Base-by-base conservation (phyloP, 2,888 invertebrate species). In the Polyommatus iphigenia region DNA sequence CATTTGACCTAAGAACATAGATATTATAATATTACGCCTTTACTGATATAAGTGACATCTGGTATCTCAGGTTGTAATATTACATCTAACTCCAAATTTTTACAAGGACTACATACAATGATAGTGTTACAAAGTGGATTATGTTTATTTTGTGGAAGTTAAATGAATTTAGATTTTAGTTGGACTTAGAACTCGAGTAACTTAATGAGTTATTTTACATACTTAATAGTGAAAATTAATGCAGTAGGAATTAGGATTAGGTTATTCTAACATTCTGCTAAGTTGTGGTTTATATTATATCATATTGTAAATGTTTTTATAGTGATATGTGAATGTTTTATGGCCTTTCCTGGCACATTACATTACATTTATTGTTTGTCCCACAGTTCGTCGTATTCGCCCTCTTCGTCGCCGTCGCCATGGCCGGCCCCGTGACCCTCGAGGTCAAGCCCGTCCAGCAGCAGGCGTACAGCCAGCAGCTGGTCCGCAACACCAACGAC, bases 321-420 rank as follows among this genome's bases (percentile, higher is more conserved):
- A 2, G n/a, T n/a, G n/a, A n/a, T n/a, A n/a, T n/a, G 41, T 41
- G 41, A 29, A 29, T 29, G 29, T 29, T 29, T 29, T 3, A 29
- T 29, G 29, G 29, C 29, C 29, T 29, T 29, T 29, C 1, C 29
- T n/a, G n/a, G n/a, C n/a, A n/a, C n/a, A n/a, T n/a, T n/a, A n/a
- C n/a, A n/a, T n/a, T n/a, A n/a, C n/a, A n/a, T n/a, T n/a, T n/a
- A n/a, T n/a, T 46, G 46, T 24, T 24, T 24, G 36, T n/a, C 36
- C 13, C n/a, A 41, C 36, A 72, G 72, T 72, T 72, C 32, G 72
- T 72, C 41, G 72, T 72, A 72, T 72, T 72, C 41, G 72, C 41
- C 41, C 72, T 72, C 10, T 36, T 72, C 36, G 41, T 72, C 72
- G 72, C 72, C 72, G 72, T 41, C 36, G 72, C 41, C 4, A 20